Base-by-base conservation (phyloP, 2,888 invertebrate species). In the Arctia plantaginis region DNA sequence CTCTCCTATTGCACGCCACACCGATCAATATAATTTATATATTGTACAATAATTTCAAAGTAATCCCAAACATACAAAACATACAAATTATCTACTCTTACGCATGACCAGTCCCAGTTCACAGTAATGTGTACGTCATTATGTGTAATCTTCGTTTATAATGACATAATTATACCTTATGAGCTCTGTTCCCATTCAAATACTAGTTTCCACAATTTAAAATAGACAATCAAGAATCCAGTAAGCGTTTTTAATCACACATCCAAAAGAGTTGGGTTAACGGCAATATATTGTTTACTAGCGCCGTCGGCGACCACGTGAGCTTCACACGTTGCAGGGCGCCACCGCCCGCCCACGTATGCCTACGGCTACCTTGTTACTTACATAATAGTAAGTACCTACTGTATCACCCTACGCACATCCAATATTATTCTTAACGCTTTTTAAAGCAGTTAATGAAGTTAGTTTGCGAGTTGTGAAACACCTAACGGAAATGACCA, bases 401-500 rank as follows among this genome's bases (percentile, higher is more conserved):
- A 77, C 77, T 72, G 66, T 66, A 72, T 71, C 78, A 78, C 86
- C 85, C 86, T 86, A 84, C 85, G 82, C 83, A 80, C 82, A 86
- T 85, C 84, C 84, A 86, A 86, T 85, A 85, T 83, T 85, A 82
- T 85, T 87, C 86, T 88, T 87, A 87, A 88, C 86, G 88, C 84
- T 87, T 83, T 84, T 84, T 82, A 88, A 90, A 90, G 89, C 90
- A 92, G 93, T 93, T 94, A 93, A 94, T 92, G 93, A 94, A 91
- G 92, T 90, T 86, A 82, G 90, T 90, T 90, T 86, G 90, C 89
- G 89, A 87, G 90, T 95, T 95, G 93, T 93, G 95, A 94, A 95
- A 95, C 89, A 90, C 87, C 83, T 83, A 83, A 80, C 90, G 94
- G 94, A 94, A 94, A 91, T 91, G 93, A 92, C 92, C 93, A 95